Evolutionary conservation across 2,888 invertebrate genomes (phyloP), one percentile per base, ranked within the genome.

Genomic region (Pemphredon lugubris): DNA sequence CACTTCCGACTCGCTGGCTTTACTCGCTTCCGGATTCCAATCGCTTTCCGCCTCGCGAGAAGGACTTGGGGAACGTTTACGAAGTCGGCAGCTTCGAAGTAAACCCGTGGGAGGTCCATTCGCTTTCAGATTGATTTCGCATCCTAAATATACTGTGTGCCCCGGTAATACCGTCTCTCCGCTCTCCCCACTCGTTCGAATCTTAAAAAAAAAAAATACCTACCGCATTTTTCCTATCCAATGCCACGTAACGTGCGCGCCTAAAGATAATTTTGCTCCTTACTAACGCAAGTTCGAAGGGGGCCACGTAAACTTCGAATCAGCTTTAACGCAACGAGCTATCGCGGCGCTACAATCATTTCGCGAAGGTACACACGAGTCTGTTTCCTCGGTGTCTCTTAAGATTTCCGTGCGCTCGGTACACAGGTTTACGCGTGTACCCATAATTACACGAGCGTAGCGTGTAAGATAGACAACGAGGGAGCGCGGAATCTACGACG

Each of bases 21-120:
- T 71, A 71, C 69, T 53, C 67, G 80, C 77, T 75, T 82, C 72
- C 72, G 76, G 61, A 79, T 81, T 81, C 79, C 79, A 73, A 76
- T 74, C 73, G 68, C 58, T 72, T 73, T 70, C 74, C 54, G 64
- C 61, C 70, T 57, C 66, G 64, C 74, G 71, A 60, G 63, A 44
- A 70, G 65, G 73, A 71, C 67, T 68, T 59, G 45, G 47, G 61
- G 48, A 68, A 47, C 68, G 64, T 71, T 71, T 68, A 64, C 72
- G 66, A 58, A 73, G 40, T 72, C 74, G 37, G 40, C 53, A 18
- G 67, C 45, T 37, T 48, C 65, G 59, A 40, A 44, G 65, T 68
- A 68, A 77, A 68, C 51, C 66, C 58, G 44, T 37, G 34, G 13
- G 39, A 58, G 51, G 45, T 53, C 47, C 63, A 21, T 23, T 34